Percentiles rank a stretch among this genome's conserved stretches.
Conservation (phyloP, 2,113 vertebrate genomes). For the Pleuronectes platessa region DNA sequence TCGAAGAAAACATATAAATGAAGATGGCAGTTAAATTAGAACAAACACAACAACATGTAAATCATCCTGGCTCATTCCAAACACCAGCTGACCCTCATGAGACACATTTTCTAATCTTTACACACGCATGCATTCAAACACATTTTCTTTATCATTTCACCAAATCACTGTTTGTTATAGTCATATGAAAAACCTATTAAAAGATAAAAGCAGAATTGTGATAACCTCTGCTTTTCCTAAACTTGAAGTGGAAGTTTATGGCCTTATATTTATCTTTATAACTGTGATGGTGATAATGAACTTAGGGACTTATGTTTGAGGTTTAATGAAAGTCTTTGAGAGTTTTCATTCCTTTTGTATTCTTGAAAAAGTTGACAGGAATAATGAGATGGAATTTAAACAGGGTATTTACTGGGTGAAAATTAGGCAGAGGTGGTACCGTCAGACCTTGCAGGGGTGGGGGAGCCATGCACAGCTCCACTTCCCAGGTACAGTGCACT, state of each 20-base stretch:
- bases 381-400: background rate
- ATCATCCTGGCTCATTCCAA: background rate
- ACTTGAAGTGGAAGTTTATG: slow-evolving; percentile 13
- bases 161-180: background rate
- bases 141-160: background rate
- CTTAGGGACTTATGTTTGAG: background rate
- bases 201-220: background rate
- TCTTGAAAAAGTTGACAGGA: background rate
- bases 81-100: slow-evolving; percentile 3
- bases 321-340: background rate
- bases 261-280: background rate
- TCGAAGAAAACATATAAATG: background rate
- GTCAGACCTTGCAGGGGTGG: too few species aligned
- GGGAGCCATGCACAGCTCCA: too few species aligned
- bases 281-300: background rate
- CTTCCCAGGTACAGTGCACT: too few species aligned
- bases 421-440: too few species aligned
- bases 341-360: background rate
- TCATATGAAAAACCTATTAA: background rate
- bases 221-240: slow-evolving; percentile 1
- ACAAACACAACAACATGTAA: background rate
- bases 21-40: background rate
- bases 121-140: background rate
- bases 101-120: slow-evolving; percentile 17
- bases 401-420: too few species aligned